Conservation (phyloP, 2,888 invertebrate species). For the Volucella inanis region DNA sequence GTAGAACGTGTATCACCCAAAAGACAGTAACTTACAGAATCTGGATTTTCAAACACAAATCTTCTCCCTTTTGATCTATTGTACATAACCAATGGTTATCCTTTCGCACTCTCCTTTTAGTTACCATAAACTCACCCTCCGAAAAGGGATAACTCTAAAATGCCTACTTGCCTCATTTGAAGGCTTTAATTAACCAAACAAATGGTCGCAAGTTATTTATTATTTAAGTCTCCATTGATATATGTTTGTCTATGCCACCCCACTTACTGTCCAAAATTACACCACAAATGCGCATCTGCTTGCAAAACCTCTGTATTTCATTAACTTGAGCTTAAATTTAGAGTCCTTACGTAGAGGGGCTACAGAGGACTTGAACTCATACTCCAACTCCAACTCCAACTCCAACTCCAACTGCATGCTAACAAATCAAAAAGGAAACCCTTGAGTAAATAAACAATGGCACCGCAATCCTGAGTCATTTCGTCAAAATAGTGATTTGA, state of each 20-base stretch:
- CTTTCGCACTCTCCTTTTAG: too few relatives aligned
- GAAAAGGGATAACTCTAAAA: not conserved
- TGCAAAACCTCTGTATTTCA: not conserved
- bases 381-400: too few relatives aligned
- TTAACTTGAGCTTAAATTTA: too few relatives aligned
- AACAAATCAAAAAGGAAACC: slow-evolving; percentile 58
- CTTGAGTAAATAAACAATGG: slow-evolving; percentile 67
- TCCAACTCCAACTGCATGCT: slow-evolving; percentile 17
- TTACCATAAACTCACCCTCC: too few relatives aligned
- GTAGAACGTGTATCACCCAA: too few relatives aligned
- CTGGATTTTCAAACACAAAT: too few relatives aligned
- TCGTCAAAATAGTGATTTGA: slow-evolving; percentile 64
- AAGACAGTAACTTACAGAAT: too few relatives aligned
- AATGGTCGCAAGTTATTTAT: slow-evolving; percentile 47
- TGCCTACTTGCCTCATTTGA: slow-evolving; percentile 9
- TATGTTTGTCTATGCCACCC: slow-evolving; percentile 24
- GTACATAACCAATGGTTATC: too few relatives aligned
- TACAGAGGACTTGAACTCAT: too few relatives aligned
- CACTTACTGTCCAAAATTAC: slow-evolving; percentile 41
- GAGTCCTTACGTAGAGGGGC: too few relatives aligned
- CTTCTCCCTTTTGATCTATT: too few relatives aligned
- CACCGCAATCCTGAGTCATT: slow-evolving; percentile 65
- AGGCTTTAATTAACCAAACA: slow-evolving; percentile 54
- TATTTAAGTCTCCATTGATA: slow-evolving; percentile 59
- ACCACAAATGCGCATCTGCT: slow-evolving; percentile 37